Percentiles rank a stretch among this genome's conserved stretches.
These are phyloP conservation scores for Caenorhabditis japonica DNA, from an alignment of 2,888 invertebrate genomes.

Conservation along the genomic window DNA sequence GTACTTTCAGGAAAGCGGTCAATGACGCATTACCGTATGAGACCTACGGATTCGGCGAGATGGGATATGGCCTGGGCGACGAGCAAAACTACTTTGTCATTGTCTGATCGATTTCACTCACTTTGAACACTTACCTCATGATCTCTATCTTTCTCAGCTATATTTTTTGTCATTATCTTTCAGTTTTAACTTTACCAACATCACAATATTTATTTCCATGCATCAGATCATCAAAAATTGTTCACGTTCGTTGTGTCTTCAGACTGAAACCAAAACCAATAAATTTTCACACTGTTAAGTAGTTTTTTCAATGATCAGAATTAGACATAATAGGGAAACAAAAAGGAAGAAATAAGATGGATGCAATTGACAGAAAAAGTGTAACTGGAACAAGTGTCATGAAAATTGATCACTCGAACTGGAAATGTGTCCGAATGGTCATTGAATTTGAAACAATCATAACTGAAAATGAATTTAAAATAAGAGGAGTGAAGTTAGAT, in stretches of 20 bases:
- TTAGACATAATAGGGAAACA: slow-evolving; percentile 1
- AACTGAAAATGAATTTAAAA: too few species aligned
- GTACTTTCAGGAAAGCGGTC: slow-evolving; percentile 48
- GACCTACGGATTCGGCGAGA: slow-evolving; percentile 46
- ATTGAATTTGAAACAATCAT: slow-evolving; percentile 4
- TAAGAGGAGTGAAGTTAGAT: too few species aligned
- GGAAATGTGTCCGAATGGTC: slow-evolving; percentile 37
- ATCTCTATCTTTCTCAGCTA: slow-evolving; percentile 1
- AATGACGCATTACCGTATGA: slow-evolving; percentile 51
- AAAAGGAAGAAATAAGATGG: slow-evolving; percentile 10
- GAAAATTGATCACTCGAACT: slow-evolving; percentile 22
- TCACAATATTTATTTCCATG: too few species aligned
- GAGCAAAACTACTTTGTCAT: slow-evolving; percentile 57
- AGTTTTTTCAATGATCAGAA: slow-evolving; percentile 39
- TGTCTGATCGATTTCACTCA: slow-evolving; percentile 32
- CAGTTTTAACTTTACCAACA: slow-evolving; percentile 10
- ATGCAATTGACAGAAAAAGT: slow-evolving; percentile 12
- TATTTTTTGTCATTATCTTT: background rate
- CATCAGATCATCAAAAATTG: slow-evolving; percentile 1
- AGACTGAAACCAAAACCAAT: slow-evolving; percentile 41
- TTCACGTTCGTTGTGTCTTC: slow-evolving; percentile 29
- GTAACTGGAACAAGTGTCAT: slow-evolving; percentile 34
- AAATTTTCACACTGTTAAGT: slow-evolving; percentile 40
- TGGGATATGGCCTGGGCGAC: slow-evolving; percentile 45
- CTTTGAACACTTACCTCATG: slow-evolving; percentile 4